Evolutionary conservation across 2,113 vertebrate species (phyloP), one percentile per base, ranked within the genome.

Genomic region (Amblyopsis rosae): DNA sequence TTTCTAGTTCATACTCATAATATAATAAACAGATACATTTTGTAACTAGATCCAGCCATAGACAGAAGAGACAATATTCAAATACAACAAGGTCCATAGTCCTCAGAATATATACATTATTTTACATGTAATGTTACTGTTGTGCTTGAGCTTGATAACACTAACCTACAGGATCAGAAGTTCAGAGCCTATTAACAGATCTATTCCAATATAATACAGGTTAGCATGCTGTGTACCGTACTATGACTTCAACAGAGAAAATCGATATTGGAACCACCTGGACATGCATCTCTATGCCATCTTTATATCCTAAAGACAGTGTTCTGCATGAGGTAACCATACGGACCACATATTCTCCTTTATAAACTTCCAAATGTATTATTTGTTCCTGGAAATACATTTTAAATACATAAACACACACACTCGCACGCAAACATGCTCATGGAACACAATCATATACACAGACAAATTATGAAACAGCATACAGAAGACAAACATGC

Each of bases 81-180:
- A 81, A 75, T 54, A 77, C 72, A 70, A 35, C 48, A 59, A 60
- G 16, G 49, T 76, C 45, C 62, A 62, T 53, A 80, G 62, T 76
- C 69, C 65, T 65, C 65, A 32, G 53, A 62, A 53, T 84, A 85
- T 89, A 76, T 82, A 87, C 85, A 91, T 49, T 65, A 68, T 64
- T 75, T 79, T 82, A 82, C 77, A 82, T 16, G 64, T 55, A 54
- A 86, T 82, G 69, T 69, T 54, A 71, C 67, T 72, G 68, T 84
- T 88, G 84, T 85, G 86, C 87, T 86, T 82, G 56, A 79, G 60
- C 73, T 50, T 57, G 67, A 86, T 72, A 81, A 26, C 26, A 26
- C 70, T 49, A 65, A 55, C 72, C 76, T 68, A 73, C 48, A 51
- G 48, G 56, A 67, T 59, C 62, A 56, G 12, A 32, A 26, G 19